Percentiles rank a stretch among this genome's conserved stretches.
Conservation (phyloP, 2,888 invertebrate genomes). For the Busseola fusca region DNA sequence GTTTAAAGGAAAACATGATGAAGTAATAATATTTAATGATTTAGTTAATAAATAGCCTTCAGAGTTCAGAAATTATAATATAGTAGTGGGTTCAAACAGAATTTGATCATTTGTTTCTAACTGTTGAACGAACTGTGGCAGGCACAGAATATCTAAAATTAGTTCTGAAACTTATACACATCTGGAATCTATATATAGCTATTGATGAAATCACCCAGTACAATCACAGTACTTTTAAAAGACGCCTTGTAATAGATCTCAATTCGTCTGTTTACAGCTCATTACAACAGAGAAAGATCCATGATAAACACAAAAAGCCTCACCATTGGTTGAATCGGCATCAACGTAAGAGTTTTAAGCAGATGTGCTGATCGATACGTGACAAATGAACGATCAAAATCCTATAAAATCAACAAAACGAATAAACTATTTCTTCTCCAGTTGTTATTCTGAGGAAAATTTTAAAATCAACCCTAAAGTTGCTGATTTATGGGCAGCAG, state of each 20-base stretch:
- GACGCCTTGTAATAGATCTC: slow-evolving; percentile 18
- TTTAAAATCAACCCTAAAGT: slow-evolving; percentile 32
- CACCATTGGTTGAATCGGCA: slow-evolving; percentile 36
- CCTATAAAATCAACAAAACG: slow-evolving; percentile 51
- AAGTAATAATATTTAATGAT: too few species aligned
- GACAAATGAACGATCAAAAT: slow-evolving; percentile 58
- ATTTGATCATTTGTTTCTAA: slow-evolving; percentile 4
- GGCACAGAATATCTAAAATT: neutral
- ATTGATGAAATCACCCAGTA: slow-evolving; percentile 13
- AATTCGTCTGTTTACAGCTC: slow-evolving; percentile 22
- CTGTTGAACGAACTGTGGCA: neutral
- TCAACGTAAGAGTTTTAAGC: slow-evolving; percentile 42
- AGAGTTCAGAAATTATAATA: neutral
- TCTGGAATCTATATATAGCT: slow-evolving; percentile 5
- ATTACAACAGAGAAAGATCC: slow-evolving; percentile 29
- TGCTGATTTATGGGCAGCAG: slow-evolving; percentile 44
- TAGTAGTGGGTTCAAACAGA: neutral
- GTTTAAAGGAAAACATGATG: too few species aligned
- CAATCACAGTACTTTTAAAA: slow-evolving; percentile 26
- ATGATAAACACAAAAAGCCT: slow-evolving; percentile 36
- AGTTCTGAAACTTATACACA: neutral
- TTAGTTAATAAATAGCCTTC: slow-evolving; percentile 34
- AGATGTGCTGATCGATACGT: slow-evolving; percentile 56
- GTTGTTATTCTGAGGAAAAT: slow-evolving; percentile 46
- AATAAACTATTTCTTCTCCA: slow-evolving; percentile 40